These are phyloP conservation scores for Phymastichus coffea DNA, from an alignment of 1,140 invertebrate species.

Conservation along the genomic window DNA sequence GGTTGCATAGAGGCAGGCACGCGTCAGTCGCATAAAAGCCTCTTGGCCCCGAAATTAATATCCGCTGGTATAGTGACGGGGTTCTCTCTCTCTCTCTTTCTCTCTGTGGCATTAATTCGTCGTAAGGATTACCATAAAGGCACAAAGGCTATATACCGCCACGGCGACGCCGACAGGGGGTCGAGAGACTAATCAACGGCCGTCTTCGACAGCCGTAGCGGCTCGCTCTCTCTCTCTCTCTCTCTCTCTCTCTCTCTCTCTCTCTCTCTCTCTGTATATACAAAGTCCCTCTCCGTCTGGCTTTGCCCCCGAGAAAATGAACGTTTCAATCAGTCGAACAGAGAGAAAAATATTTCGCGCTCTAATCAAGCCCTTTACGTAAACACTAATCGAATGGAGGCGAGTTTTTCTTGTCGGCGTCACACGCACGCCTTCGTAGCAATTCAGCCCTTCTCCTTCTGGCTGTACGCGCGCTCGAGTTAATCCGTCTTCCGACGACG, in stretches of 20 bases:
- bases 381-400: too few species aligned
- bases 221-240: slow-evolving; percentile 17
- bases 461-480: not conserved
- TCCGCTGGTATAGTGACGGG: not conserved
- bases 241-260: not conserved
- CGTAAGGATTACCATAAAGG: slow-evolving; percentile 27
- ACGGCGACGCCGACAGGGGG: not conserved
- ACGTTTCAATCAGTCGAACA: too few species aligned
- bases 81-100: too few species aligned
- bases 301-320: too few species aligned
- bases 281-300: slow-evolving; percentile 11
- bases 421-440: not conserved
- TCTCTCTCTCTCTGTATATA: slow-evolving; percentile 6
- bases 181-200: slow-evolving; percentile 28
- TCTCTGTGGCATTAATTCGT: slow-evolving; percentile 29
- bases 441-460: slow-evolving; percentile 13
- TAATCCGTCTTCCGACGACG: not conserved
- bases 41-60: slow-evolving; percentile 22
- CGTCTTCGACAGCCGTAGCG: slow-evolving; percentile 23
- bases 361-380: too few species aligned
- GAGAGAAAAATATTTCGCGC: too few species aligned
- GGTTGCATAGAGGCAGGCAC: too few species aligned
- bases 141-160: not conserved
- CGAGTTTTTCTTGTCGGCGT: too few species aligned
- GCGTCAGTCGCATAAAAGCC: slow-evolving; percentile 22